These are phyloP conservation scores for Scolopax mira DNA, from an alignment of 2,113 vertebrate genomes.

Conservation along the genomic window DNA sequence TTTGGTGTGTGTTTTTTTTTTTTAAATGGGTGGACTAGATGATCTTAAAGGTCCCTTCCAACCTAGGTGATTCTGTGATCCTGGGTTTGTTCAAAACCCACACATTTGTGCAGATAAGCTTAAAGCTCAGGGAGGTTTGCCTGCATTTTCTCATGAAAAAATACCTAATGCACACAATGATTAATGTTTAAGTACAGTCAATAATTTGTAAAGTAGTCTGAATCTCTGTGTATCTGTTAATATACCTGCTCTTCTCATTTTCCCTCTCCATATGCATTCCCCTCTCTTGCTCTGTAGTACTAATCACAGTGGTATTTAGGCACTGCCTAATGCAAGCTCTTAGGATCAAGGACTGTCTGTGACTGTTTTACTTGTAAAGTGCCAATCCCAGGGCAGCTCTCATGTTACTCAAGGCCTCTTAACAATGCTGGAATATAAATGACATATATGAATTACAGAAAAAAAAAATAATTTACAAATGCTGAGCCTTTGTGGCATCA, in stretches of 20 bases:
- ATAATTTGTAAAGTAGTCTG: background rate
- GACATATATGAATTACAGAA: background rate
- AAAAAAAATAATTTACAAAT: background rate
- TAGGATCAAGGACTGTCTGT: slow-evolving; percentile 1
- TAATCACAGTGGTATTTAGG: background rate
- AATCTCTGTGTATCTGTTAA: background rate
- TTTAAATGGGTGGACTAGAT: no score
- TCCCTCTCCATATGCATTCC: background rate
- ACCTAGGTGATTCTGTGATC: background rate
- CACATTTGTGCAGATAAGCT: background rate
- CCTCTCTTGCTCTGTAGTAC: background rate
- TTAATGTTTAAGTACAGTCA: background rate
- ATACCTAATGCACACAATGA: background rate
- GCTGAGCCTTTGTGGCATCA: background rate
- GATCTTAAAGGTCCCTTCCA: no score
- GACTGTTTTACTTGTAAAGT: background rate
- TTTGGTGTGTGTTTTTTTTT: no score
- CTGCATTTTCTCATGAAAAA: background rate
- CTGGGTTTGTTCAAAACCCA: background rate
- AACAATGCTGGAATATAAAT: background rate
- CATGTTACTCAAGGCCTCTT: background rate
- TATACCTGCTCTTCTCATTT: background rate
- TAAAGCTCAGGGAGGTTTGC: background rate
- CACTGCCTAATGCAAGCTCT: background rate
- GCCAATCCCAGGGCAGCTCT: background rate